These are phyloP conservation scores for Drosophila acutilabella DNA, from an alignment of 2,888 invertebrate species.

Conservation along the genomic window DNA sequence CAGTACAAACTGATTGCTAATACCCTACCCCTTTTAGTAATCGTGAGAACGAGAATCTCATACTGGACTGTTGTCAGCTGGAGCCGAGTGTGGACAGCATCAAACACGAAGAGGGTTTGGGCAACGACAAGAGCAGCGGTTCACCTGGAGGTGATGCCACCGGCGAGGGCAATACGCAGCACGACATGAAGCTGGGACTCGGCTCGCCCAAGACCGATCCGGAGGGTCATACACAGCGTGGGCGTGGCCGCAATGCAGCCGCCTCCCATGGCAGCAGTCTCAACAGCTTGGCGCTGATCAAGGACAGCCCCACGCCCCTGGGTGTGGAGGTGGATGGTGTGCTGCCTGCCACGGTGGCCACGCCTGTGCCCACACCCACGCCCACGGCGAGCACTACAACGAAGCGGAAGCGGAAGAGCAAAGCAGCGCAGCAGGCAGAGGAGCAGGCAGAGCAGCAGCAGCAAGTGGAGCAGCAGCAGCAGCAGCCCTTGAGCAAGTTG, in stretches of 20 bases:
- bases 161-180: slow-evolving; percentile 84
- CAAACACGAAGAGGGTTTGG: slow-evolving; percentile 90
- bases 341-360: slow-evolving; percentile 71
- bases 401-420: slow-evolving; percentile 88
- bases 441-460: slow-evolving; percentile 81
- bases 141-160: slow-evolving; percentile 94
- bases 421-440: slow-evolving; percentile 84
- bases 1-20: background rate
- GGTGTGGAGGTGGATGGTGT: slow-evolving; percentile 74
- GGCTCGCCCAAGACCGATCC: slow-evolving; percentile 85
- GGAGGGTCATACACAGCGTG: slow-evolving; percentile 78
- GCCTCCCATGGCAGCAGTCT: slow-evolving; percentile 71
- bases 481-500: slow-evolving; percentile 74
- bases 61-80: slow-evolving; percentile 97
- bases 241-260: slow-evolving; percentile 79
- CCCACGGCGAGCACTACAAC: slow-evolving; percentile 52
- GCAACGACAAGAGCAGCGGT: slow-evolving; percentile 92
- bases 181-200: slow-evolving; percentile 80
- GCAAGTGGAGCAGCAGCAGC: slow-evolving; percentile 38
- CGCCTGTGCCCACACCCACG: slow-evolving; percentile 62
- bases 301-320: slow-evolving; percentile 76
- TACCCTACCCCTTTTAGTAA: slow-evolving; percentile 60
- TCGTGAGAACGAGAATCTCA: slow-evolving; percentile 93
- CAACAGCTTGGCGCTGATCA: slow-evolving; percentile 77
- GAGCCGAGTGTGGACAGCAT: slow-evolving; percentile 91